Evolutionary conservation across 2,113 vertebrate genomes (phyloP).

Genomic region (Bambusicola thoracicus): DNA sequence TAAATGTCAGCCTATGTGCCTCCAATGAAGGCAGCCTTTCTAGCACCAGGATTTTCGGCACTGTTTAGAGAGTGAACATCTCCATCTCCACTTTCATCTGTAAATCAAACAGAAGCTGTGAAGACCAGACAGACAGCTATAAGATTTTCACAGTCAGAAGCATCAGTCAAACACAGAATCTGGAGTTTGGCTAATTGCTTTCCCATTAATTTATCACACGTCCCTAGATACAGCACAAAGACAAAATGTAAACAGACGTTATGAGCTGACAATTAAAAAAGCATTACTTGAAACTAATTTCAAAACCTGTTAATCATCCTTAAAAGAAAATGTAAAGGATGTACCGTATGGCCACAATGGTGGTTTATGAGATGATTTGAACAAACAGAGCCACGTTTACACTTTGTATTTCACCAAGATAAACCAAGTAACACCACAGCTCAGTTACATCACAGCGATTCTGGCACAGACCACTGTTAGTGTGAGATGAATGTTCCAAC

Average conservation of each 20-base stretch:
- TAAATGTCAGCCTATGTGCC: neutral
- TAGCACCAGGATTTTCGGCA: neutral
- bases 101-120: conserved; percentile 16
- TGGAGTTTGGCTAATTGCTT: neutral
- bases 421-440: neutral
- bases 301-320: neutral
- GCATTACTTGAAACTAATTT: neutral
- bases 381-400: neutral
- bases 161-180: neutral
- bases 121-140: neutral
- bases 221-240: neutral
- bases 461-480: neutral
- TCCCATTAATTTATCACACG: conserved; percentile 28
- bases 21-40: neutral
- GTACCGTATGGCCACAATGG: neutral
- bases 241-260: neutral
- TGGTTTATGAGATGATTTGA: neutral
- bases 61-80: neutral
- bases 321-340: neutral
- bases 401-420: neutral
- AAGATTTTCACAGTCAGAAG: neutral
- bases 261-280: neutral
- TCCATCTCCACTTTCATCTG: neutral
- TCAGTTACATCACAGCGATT: neutral
- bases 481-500: neutral